Evolutionary conservation across 2,888 invertebrate genomes (phyloP), one percentile per base, ranked within the genome.

Genomic region (Synanthedon vespiformis): DNA sequence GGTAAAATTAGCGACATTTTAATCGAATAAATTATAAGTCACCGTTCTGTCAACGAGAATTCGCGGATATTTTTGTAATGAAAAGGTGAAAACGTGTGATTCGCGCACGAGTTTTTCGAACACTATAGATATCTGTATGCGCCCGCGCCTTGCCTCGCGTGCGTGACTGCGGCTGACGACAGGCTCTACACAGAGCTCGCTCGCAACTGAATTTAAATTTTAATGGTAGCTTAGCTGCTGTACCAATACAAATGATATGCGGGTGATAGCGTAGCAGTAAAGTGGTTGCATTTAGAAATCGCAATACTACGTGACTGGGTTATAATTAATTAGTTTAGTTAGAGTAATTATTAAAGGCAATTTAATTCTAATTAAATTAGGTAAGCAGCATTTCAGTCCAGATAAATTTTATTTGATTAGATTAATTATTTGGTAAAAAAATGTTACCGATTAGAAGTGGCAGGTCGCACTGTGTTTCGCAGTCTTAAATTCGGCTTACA

Each of bases 1-100:
- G 60, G 63, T 58, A 62, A 59, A 65, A 62, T 60, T 65, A 73
- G 68, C 70, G 66, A 67, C 79, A 80, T 80, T 72, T 69, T 79
- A 58, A 54, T 54, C 12, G 14, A n/a, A 44, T 13, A 14, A 14
- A 44, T 13, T 14, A 2, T 44, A n/a, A 44, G 13, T 44, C 11
- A 44, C 14, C 13, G 44, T n/a, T 44, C 13, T n/a, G n/a, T 44
- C 34, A 34, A 34, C 34, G 10, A 34, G 34, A 34, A 34, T 34
- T 34, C 44, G 44, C 44, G 12, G 44, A 44, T 44, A 13, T 44
- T 44, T 13, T 44, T 34, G 16, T 18, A 48, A 48, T 16, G 3
- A 14, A 49, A 40, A 50, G 13, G 12, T 50, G 6, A 48, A 48
- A 12, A 16, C 78, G 75, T 53, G 75, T 71, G 69, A 56, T 65